Percentiles rank a stretch among this genome's conserved stretches.
Evolutionary conservation across 2,888 invertebrate species (phyloP).

Genomic region (Luperina nickerlii): DNA sequence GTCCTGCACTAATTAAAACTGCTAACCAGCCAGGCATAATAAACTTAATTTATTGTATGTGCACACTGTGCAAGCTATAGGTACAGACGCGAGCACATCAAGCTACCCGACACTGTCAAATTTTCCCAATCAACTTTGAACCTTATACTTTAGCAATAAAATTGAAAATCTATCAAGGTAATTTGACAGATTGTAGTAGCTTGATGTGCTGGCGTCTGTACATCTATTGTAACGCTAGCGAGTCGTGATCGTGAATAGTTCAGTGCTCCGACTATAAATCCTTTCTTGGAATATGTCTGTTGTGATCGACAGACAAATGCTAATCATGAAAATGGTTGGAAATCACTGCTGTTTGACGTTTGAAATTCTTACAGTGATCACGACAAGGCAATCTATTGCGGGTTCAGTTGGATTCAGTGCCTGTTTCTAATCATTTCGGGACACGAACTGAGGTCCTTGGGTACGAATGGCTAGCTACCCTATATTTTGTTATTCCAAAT

Average conservation of each 20-base stretch:
- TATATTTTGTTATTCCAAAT: not conserved
- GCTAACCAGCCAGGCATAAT: slow-evolving; percentile 51
- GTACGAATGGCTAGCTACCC: not conserved
- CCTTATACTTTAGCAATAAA: too few species aligned
- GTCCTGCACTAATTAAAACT: slow-evolving; percentile 55
- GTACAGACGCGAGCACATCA: not conserved
- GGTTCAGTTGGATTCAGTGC: slow-evolving; percentile 36
- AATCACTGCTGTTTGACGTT: slow-evolving; percentile 62
- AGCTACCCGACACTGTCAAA: too few species aligned
- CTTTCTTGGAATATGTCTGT: slow-evolving; percentile 62
- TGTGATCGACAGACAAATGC: slow-evolving; percentile 60
- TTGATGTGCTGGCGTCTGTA: too few species aligned
- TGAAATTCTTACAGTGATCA: slow-evolving; percentile 61
- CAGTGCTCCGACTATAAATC: slow-evolving; percentile 60
- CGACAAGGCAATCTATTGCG: slow-evolving; percentile 50
- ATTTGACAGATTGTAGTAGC: too few species aligned
- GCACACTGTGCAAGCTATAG: slow-evolving; percentile 10
- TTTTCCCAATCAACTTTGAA: too few species aligned
- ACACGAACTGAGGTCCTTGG: slow-evolving; percentile 15
- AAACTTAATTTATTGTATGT: slow-evolving; percentile 48
- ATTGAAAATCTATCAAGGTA: too few species aligned
- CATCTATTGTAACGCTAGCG: slow-evolving; percentile 31
- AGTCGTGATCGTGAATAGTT: slow-evolving; percentile 65
- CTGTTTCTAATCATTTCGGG: slow-evolving; percentile 42
- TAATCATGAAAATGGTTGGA: slow-evolving; percentile 62